Evolutionary conservation across 2,888 invertebrate species (phyloP).

Genomic region (Andricus quercusramuli): DNA sequence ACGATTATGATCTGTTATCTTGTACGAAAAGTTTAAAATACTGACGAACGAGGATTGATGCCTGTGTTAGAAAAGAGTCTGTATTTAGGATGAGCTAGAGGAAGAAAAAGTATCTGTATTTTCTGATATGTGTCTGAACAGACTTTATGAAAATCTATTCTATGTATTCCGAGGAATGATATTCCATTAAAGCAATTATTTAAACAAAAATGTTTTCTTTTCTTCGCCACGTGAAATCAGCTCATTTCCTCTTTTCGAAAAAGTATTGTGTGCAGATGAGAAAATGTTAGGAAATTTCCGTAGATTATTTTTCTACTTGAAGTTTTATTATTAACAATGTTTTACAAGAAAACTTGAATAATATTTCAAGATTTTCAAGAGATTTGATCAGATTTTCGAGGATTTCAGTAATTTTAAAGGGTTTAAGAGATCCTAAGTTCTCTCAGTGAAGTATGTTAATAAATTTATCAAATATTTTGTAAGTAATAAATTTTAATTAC

Average conservation of each 20-base stretch:
- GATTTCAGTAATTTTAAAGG: too few species aligned
- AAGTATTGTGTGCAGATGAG: too few species aligned
- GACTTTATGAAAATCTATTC: conserved; percentile 37
- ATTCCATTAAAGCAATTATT: conserved; percentile 30
- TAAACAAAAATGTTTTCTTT: not conserved
- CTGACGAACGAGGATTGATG: not conserved
- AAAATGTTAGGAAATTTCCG: too few species aligned
- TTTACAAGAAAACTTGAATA: too few species aligned
- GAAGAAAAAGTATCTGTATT: conserved; percentile 34
- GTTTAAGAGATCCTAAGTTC: too few species aligned
- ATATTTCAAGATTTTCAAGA: too few species aligned
- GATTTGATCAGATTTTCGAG: too few species aligned
- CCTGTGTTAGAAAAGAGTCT: conserved; percentile 13
- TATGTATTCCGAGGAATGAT: conserved; percentile 29
- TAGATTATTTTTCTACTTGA: too few species aligned
- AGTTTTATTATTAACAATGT: too few species aligned
- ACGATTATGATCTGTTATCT: conserved; percentile 24
- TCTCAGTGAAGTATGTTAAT: too few species aligned
- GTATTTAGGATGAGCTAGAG: not conserved
- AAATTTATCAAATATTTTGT: too few species aligned
- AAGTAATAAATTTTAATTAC: too few species aligned
- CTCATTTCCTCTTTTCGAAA: not conserved
- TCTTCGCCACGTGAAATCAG: not conserved
- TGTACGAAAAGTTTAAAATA: not conserved
- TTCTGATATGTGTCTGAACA: conserved; percentile 38